Evolutionary conservation across 2,888 invertebrate species (phyloP).

Genomic region (Tinea trinotella): DNA sequence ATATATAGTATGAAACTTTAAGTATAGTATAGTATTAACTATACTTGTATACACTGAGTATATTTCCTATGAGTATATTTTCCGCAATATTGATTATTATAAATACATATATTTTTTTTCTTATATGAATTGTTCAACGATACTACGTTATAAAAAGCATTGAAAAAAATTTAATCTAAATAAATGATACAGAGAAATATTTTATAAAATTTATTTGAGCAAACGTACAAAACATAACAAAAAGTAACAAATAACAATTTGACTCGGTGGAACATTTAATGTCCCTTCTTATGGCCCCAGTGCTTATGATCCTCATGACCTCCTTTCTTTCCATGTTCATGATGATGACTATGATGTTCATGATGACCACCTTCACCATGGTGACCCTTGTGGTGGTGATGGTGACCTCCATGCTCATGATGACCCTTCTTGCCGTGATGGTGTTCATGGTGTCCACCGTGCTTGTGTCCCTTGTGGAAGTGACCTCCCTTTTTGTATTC

Average conservation of each 20-base stretch:
- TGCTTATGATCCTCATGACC: constrained; percentile 85
- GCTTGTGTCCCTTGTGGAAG: constrained; percentile 84
- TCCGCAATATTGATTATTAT: no score
- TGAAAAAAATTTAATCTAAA: no score
- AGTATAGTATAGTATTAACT: no score
- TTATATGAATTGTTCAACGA: neutral
- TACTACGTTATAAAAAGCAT: neutral
- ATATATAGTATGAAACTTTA: no score
- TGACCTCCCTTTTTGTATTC: constrained; percentile 85
- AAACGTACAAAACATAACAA: constrained; percentile 17
- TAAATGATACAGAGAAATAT: neutral
- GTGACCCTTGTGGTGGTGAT: constrained; percentile 84
- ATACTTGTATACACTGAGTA: no score
- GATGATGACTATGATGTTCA: constrained; percentile 80
- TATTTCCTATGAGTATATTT: no score
- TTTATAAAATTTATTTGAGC: constrained; percentile 1
- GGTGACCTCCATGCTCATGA: constrained; percentile 82
- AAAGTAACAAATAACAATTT: constrained; percentile 40
- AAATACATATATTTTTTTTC: neutral
- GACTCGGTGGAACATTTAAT: constrained; percentile 33
- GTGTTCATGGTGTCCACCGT: constrained; percentile 82
- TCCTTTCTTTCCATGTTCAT: constrained; percentile 83
- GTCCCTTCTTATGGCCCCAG: constrained; percentile 77
- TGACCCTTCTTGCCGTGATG: constrained; percentile 85
- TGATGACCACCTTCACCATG: constrained; percentile 84